These are phyloP conservation scores for Taenaris catops DNA, from an alignment of 2,888 invertebrate genomes.

Conservation along the genomic window DNA sequence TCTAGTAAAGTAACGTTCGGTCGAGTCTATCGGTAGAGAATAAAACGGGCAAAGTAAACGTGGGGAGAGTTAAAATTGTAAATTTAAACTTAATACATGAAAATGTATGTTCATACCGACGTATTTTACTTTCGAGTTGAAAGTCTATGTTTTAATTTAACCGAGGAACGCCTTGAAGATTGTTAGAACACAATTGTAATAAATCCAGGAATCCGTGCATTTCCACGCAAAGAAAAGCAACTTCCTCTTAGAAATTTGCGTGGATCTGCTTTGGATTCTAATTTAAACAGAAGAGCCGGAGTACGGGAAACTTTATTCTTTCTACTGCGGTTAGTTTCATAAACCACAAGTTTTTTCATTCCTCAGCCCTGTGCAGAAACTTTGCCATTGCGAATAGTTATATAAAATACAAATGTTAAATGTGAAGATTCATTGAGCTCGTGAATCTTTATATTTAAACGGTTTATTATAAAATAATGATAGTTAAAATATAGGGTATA, in stretches of 20 bases:
- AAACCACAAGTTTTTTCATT: slow-evolving; percentile 13
- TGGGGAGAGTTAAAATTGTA: slow-evolving; percentile 45
- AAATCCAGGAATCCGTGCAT: slow-evolving; percentile 55
- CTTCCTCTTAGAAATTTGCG: slow-evolving; percentile 75
- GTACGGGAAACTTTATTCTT: slow-evolving; percentile 23
- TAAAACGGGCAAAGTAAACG: slow-evolving; percentile 43
- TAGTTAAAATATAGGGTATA: slow-evolving; percentile 59
- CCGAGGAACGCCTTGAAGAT: slow-evolving; percentile 36
- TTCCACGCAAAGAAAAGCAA: slow-evolving; percentile 69
- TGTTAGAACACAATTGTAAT: slow-evolving; percentile 20
- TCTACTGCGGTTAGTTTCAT: slow-evolving; percentile 26
- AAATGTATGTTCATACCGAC: slow-evolving; percentile 48
- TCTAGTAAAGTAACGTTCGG: slow-evolving; percentile 75
- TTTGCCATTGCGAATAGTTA: slow-evolving; percentile 50
- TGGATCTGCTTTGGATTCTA: slow-evolving; percentile 67
- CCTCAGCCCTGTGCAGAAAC: slow-evolving; percentile 30
- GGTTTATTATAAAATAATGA: slow-evolving; percentile 35
- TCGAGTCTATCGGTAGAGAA: slow-evolving; percentile 61
- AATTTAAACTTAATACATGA: slow-evolving; percentile 36
- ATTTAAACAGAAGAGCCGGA: slow-evolving; percentile 31
- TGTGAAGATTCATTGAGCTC: slow-evolving; percentile 71
- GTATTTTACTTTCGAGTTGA: slow-evolving; percentile 32
- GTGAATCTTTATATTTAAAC: slow-evolving; percentile 66
- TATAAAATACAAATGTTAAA: slow-evolving; percentile 44
- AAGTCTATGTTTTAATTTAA: slow-evolving; percentile 25